Base-by-base conservation (phyloP, 1,140 invertebrate genomes). In the Zaprionus capensis region DNA sequence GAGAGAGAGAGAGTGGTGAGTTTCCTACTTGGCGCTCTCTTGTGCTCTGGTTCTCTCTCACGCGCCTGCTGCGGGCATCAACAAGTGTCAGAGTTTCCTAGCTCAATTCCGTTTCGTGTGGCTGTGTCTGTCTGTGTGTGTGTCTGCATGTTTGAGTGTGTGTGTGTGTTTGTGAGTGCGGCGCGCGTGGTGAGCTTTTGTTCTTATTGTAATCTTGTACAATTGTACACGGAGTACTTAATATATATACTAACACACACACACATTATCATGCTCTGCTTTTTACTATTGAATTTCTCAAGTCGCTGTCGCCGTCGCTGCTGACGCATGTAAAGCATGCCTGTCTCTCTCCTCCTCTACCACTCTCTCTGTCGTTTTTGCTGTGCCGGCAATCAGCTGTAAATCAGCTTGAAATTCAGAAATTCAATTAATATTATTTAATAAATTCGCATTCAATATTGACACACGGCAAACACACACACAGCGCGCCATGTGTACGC, bases 231-330 rank as follows among this genome's bases (percentile, higher is more conserved):
- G 20, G 46, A 57, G 68, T 64, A 63, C 68, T 70, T 70, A 75
- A 75, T 75, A 64, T 57, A 70, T 22, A 46, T 57, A 58, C 55
- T 71, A 57, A 17, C 15, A 28, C 17, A 49, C 44, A 20, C 17
- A 36, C 5, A 64, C 58, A 81, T 85, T 85, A 81, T 85, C 82
- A 86, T 72, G 77, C 70, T 85, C 64, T 85, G 71, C 78, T 46
- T 78, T 85, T 81, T 76, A 78, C 78, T 85, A 85, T 85, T 85
- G 82, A 85, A 85, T 85, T 85, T 85, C 82, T 85, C 62, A 76
- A 78, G 76, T 69, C 55, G 71, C 56, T 51, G 66, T 22, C 55
- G 71, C 56, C 44, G 66, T 22, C 55, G 28, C 56, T 36, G 34
- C 46, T 86, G 80, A 88, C 84, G 81, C 84, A 88, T 88, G 65